These are phyloP conservation scores for Trachelipus rathkii DNA, from an alignment of 1,140 invertebrate species.

Conservation along the genomic window DNA sequence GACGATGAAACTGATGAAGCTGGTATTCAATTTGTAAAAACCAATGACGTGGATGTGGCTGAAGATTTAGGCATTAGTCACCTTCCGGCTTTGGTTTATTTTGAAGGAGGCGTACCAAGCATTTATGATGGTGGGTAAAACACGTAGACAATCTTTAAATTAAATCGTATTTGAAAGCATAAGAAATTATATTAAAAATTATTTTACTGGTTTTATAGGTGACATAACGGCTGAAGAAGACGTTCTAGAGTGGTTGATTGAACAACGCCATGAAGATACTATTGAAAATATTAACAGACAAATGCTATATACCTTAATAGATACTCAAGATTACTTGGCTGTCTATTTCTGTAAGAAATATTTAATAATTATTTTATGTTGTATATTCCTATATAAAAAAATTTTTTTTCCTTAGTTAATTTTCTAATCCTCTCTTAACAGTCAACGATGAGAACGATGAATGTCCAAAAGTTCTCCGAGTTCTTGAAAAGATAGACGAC, in stretches of 20 bases:
- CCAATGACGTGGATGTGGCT: conserved; percentile 80
- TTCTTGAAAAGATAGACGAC: conserved; percentile 80
- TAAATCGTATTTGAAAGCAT: background rate
- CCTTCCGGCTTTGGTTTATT: conserved; percentile 74
- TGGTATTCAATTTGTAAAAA: conserved; percentile 90
- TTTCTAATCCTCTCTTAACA: conserved; percentile 50
- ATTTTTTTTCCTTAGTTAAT: background rate
- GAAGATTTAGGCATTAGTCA: conserved; percentile 82
- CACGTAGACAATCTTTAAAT: background rate
- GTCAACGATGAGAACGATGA: conserved; percentile 78
- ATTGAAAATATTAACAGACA: conserved; percentile 86
- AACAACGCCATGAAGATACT: conserved; percentile 87
- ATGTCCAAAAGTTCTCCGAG: conserved; percentile 58
- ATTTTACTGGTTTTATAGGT: conserved; percentile 59
- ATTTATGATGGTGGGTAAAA: conserved; percentile 77
- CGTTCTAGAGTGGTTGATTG: conserved; percentile 84
- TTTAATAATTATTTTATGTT: background rate
- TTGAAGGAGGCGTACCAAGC: conserved; percentile 86
- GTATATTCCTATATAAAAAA: background rate
- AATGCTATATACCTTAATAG: conserved; percentile 76
- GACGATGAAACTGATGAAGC: conserved; percentile 89
- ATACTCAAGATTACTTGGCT: conserved; percentile 84
- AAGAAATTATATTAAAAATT: background rate
- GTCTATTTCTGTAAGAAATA: conserved; percentile 83
- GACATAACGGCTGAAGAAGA: conserved; percentile 77